phyloP scores from a whole-genome alignment of 2,797 vertebrate species.

The Peromyscus eremicus region DNA sequence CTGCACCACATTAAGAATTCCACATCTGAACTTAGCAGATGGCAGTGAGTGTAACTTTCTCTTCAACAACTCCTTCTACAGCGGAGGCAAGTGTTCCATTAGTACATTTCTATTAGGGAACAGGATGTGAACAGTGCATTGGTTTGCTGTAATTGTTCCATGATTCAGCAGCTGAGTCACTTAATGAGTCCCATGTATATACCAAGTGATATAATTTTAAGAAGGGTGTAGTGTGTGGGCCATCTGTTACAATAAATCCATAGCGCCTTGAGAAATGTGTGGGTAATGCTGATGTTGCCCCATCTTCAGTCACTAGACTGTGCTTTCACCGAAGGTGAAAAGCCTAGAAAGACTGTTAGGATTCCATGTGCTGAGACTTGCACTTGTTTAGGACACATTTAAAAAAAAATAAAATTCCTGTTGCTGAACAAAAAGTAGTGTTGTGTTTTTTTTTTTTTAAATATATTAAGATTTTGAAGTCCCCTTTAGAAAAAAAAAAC shows the following conservation, averaged over 20 bases:
- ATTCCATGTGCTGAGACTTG: neutral
- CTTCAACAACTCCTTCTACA: slow-evolving; percentile 72
- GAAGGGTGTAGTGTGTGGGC: slow-evolving; percentile 78
- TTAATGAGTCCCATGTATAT: slow-evolving; percentile 85
- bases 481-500: neutral
- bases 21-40: slow-evolving; percentile 80
- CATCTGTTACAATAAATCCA: slow-evolving; percentile 86
- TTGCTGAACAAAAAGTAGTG: neutral
- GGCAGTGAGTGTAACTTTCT: slow-evolving; percentile 80
- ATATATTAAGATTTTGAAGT: neutral
- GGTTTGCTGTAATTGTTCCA: slow-evolving; percentile 81
- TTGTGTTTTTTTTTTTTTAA: neutral
- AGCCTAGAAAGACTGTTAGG: neutral
- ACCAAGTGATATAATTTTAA: slow-evolving; percentile 83
- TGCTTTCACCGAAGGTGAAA: slow-evolving; percentile 61
- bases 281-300: neutral
- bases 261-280: slow-evolving; percentile 49
- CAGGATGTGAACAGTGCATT: slow-evolving; percentile 65
- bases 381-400: neutral
- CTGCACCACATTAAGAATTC: slow-evolving; percentile 63
- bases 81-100: slow-evolving; percentile 51
- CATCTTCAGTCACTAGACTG: neutral
- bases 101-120: slow-evolving; percentile 79
- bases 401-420: neutral
- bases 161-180: slow-evolving; percentile 85